A percentile compares a stretch with the other conserved stretches of the same genome.
phyloP scores from a whole-genome alignment of 1,140 invertebrate species.

The Leptoteleia sp. region DNA sequence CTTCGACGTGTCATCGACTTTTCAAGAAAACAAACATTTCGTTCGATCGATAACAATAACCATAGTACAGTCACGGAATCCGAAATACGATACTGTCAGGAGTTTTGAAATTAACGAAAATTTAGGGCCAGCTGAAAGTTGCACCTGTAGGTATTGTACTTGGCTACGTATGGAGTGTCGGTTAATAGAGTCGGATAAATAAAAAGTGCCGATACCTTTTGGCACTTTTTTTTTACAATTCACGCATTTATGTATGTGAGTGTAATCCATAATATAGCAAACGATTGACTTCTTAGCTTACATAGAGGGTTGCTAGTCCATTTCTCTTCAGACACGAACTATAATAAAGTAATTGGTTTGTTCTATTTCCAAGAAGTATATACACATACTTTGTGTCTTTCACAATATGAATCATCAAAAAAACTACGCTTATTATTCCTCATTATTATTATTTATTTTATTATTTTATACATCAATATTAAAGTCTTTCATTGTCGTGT shows the following conservation, averaged over 20 bases:
- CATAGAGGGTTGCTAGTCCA: slow-evolving; percentile 12
- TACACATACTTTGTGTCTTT: slow-evolving; percentile 9
- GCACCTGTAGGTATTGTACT: slow-evolving; percentile 51
- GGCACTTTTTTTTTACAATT: slow-evolving; percentile 19
- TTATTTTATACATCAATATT: too few species aligned
- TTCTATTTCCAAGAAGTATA: slow-evolving; percentile 39
- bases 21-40: slow-evolving; percentile 55
- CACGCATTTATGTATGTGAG: slow-evolving; percentile 18
- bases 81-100: slow-evolving; percentile 39
- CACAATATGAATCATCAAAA: slow-evolving; percentile 29
- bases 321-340: slow-evolving; percentile 28
- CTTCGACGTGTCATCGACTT: slow-evolving; percentile 46
- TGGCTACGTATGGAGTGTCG: slow-evolving; percentile 5
- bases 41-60: slow-evolving; percentile 61
- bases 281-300: slow-evolving; percentile 42
- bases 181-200: slow-evolving; percentile 56
- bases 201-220: slow-evolving; percentile 40
- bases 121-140: slow-evolving; percentile 63
- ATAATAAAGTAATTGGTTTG: slow-evolving; percentile 60
- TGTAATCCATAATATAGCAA: slow-evolving; percentile 45
- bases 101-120: slow-evolving; percentile 64
- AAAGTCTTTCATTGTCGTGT: too few species aligned
- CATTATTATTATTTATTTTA: too few species aligned
- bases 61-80: slow-evolving; percentile 52
- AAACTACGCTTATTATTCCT: too few species aligned